These are phyloP conservation scores for Megamerina dolium DNA, from an alignment of 2,888 invertebrate species.

Conservation along the genomic window DNA sequence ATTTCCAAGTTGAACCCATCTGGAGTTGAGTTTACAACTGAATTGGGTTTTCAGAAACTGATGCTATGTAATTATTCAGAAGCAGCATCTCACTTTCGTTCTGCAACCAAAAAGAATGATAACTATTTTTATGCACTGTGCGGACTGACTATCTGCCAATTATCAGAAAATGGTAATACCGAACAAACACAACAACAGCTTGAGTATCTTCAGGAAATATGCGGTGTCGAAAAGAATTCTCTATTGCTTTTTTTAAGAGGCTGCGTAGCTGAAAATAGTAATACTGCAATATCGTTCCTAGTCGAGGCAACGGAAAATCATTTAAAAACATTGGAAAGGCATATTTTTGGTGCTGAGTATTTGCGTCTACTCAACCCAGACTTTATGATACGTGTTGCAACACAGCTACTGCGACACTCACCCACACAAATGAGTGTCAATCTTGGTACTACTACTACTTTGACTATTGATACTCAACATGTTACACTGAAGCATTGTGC, in stretches of 20 bases:
- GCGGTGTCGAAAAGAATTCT: slow-evolving; percentile 62
- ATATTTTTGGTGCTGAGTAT: slow-evolving; percentile 70
- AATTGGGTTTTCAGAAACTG: slow-evolving; percentile 75
- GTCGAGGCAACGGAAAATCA: slow-evolving; percentile 59
- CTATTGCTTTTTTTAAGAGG: slow-evolving; percentile 61
- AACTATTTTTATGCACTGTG: slow-evolving; percentile 72
- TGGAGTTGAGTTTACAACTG: slow-evolving; percentile 67
- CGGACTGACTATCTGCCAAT: slow-evolving; percentile 78
- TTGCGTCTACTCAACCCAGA: slow-evolving; percentile 75
- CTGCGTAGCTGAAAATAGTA: slow-evolving; percentile 55
- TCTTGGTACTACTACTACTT: slow-evolving; percentile 31
- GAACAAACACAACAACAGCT: slow-evolving; percentile 52
- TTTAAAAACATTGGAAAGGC: slow-evolving; percentile 51
- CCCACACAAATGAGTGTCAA: slow-evolving; percentile 53
- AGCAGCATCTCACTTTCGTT: slow-evolving; percentile 71
- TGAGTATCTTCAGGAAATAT: slow-evolving; percentile 76
- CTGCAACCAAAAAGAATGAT: slow-evolving; percentile 78
- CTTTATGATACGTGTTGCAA: slow-evolving; percentile 72
- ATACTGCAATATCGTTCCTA: slow-evolving; percentile 55
- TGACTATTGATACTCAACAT: slow-evolving; percentile 50
- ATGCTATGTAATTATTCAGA: slow-evolving; percentile 70
- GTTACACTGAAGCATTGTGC: slow-evolving; percentile 56
- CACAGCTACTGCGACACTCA: slow-evolving; percentile 68
- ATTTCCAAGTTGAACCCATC: slow-evolving; percentile 60
- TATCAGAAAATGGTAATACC: slow-evolving; percentile 62